A percentile compares a stretch with the other conserved stretches of the same genome.
Conservation (phyloP, 2,797 vertebrate species). For the Gallinago solitaria region DNA sequence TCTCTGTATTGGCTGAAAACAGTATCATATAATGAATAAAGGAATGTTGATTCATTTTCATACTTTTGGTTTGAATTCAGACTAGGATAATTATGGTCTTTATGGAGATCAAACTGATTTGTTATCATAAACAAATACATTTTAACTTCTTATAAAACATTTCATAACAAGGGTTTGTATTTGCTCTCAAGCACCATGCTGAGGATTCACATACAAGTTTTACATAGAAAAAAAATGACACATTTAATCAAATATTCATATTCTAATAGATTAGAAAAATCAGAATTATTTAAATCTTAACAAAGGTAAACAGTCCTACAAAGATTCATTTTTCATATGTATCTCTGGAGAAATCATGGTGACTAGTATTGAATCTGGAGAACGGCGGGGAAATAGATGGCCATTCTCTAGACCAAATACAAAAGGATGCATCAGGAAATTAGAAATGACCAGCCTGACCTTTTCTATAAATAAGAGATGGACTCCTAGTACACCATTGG, state of each 20-base stretch:
- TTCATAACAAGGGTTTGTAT: not conserved
- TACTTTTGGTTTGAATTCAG: constrained; percentile 39
- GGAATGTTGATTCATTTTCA: constrained; percentile 31
- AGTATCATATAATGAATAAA: constrained; percentile 41
- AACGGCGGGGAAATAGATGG: not conserved
- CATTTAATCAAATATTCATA: not conserved
- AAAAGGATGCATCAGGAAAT: constrained; percentile 55
- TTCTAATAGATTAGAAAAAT: not conserved
- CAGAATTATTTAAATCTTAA: not conserved
- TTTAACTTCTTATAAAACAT: not conserved
- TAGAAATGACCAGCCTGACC: constrained; percentile 58
- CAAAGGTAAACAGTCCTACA: not conserved
- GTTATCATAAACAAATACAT: not conserved
- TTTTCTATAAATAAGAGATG: constrained; percentile 48
- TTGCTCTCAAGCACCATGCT: not conserved
- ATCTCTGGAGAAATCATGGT: constrained; percentile 3
- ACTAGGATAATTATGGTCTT: constrained; percentile 50
- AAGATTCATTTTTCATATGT: not conserved
- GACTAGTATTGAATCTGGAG: not conserved
- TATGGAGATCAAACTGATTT: constrained; percentile 40
- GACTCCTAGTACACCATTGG: constrained; percentile 10
- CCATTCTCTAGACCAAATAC: not conserved
- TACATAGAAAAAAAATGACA: not conserved
- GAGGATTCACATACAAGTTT: not conserved
- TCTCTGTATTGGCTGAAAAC: constrained; percentile 38